Percentiles rank a stretch among this genome's conserved stretches.
These are phyloP conservation scores for Umimayanthus kanabou DNA, from an alignment of 92 coral and sea anemone genomes.

Conservation along the genomic window DNA sequence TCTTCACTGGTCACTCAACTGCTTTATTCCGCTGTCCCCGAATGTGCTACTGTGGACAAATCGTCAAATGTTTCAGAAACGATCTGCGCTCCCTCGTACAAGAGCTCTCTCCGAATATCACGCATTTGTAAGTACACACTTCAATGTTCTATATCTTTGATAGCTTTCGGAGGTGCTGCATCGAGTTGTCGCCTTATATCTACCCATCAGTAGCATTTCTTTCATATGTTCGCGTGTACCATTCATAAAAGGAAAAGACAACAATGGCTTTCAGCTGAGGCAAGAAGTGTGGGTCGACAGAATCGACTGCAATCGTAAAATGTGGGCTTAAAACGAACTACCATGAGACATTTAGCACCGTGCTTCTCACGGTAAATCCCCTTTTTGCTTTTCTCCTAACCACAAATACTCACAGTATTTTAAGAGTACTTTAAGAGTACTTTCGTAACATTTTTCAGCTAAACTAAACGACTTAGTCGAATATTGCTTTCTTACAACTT, in stretches of 20 bases:
- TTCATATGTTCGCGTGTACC: slow-evolving; percentile 22
- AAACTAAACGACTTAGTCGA: not conserved
- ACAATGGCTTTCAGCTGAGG: not conserved
- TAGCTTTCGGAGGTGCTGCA: not conserved
- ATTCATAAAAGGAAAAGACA: not conserved
- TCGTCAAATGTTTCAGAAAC: slow-evolving; percentile 60
- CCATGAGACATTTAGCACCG: not conserved
- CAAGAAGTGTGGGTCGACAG: not conserved
- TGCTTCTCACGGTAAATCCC: not conserved
- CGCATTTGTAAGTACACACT: slow-evolving; percentile 80
- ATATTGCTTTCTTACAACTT: not conserved
- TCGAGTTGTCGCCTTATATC: not conserved
- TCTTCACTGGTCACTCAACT: slow-evolving; percentile 31
- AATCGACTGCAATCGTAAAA: not conserved
- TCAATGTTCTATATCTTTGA: slow-evolving; percentile 5
- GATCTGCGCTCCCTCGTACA: slow-evolving; percentile 67
- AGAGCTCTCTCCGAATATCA: slow-evolving; percentile 75
- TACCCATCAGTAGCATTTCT: not conserved
- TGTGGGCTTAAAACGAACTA: not conserved
- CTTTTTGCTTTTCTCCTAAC: not conserved
- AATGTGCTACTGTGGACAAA: slow-evolving; percentile 68
- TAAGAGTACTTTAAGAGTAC: not conserved
- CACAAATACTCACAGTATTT: not conserved
- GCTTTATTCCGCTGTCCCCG: slow-evolving; percentile 57
- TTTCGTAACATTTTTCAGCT: no score